These are phyloP conservation scores for Thyatira batis DNA, from an alignment of 2,888 invertebrate genomes.

Conservation along the genomic window DNA sequence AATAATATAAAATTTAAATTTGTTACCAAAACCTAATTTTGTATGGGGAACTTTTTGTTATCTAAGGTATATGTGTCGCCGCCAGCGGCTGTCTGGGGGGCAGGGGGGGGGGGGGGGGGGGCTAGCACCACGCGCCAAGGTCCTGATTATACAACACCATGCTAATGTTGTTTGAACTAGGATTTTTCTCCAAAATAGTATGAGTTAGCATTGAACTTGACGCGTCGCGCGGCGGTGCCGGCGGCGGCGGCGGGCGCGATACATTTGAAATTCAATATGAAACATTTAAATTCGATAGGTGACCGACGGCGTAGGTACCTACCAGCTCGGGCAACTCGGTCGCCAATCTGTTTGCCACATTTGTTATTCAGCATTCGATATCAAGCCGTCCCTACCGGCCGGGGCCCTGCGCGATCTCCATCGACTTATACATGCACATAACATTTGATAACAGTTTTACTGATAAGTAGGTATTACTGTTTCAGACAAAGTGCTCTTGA, in stretches of 20 bases:
- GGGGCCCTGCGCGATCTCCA: neutral
- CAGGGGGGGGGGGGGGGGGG: slow-evolving; percentile 2
- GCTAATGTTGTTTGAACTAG: slow-evolving; percentile 4
- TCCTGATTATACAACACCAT: slow-evolving; percentile 2
- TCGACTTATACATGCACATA: too few relatives aligned
- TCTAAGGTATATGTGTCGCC: slow-evolving; percentile 6
- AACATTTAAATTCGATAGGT: neutral
- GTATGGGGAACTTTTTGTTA: slow-evolving; percentile 2
- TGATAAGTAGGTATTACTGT: too few relatives aligned
- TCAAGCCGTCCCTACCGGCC: too few relatives aligned
- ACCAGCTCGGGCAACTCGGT: neutral
- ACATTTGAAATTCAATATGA: slow-evolving; percentile 7
- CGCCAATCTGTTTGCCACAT: neutral
- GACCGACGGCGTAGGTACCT: neutral
- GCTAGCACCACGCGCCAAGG: slow-evolving; percentile 4
- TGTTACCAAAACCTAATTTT: slow-evolving; percentile 3
- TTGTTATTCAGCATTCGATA: neutral
- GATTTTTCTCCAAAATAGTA: neutral
- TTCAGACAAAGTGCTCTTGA: too few relatives aligned
- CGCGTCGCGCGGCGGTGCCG: neutral
- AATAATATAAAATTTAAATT: slow-evolving; percentile 9
- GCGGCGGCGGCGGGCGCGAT: neutral
- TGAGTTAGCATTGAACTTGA: slow-evolving; percentile 13
- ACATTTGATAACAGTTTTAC: too few relatives aligned
- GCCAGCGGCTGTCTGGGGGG: neutral